Evolutionary conservation across 1,140 invertebrate genomes (phyloP).

Genomic region (Bacillus rossius): DNA sequence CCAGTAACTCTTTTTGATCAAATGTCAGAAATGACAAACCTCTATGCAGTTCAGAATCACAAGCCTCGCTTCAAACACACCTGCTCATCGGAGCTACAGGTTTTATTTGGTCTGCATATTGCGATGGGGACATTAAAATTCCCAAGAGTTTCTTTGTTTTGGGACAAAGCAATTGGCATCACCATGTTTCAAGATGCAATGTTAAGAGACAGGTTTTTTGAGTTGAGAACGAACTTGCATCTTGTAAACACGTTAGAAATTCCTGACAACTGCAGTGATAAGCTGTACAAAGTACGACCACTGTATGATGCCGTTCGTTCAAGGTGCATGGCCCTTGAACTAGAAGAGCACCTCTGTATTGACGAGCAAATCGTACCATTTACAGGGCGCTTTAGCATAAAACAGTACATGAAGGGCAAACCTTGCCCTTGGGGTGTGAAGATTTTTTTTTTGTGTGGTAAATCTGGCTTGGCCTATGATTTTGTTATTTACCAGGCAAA

Average conservation of each 20-base stretch:
- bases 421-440: constrained; percentile 18
- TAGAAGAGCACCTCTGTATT: constrained; percentile 21
- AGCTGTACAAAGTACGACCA: constrained; percentile 6
- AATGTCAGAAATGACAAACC: too few relatives aligned
- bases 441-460: constrained; percentile 27
- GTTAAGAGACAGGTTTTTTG: constrained; percentile 9
- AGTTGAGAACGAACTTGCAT: constrained; percentile 1
- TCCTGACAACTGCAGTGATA: not conserved
- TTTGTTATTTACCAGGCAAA: constrained; percentile 27
- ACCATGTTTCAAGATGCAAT: constrained; percentile 6
- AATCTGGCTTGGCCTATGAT: constrained; percentile 26
- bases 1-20: too few relatives aligned
- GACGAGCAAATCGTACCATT: constrained; percentile 33
- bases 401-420: constrained; percentile 12
- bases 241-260: not conserved
- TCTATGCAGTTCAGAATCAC: too few relatives aligned
- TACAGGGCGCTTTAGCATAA: constrained; percentile 23
- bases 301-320: constrained; percentile 12
- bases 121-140: constrained; percentile 7
- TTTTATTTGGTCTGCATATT: not conserved
- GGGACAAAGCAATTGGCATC: constrained; percentile 5
- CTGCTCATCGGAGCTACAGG: too few relatives aligned
- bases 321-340: not conserved
- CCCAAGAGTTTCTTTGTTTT: constrained; percentile 6
- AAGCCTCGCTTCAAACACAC: too few relatives aligned